Base-by-base conservation (phyloP, 2,888 invertebrate species). In the Thera obeliscata region DNA sequence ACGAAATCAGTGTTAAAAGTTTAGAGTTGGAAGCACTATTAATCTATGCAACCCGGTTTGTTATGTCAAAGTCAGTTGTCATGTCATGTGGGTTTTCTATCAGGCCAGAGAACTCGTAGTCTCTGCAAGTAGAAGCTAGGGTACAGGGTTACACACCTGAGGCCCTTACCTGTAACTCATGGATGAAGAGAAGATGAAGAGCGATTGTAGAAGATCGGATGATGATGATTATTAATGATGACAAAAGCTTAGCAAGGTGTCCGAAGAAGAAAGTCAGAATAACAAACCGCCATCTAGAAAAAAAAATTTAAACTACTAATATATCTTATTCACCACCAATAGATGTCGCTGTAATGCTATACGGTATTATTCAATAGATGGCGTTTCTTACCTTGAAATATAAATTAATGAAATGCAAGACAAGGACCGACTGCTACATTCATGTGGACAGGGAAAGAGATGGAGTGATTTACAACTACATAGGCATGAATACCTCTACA, bases 381-480 rank as follows among this genome's bases (percentile, higher is more conserved):
- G 79, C 88, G 78, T 77, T 77, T 80, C 73, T 5, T 12, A 6
- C 3, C 59, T 4, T 5, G 61, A 72, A 22, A 22, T 7, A 22
- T 22, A 22, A 67, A 57, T 74, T 86, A 86, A 85, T 85, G 81
- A 86, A 89, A 76, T 62, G 87, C 73, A 76, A 57, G 80, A 90
- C 59, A 79, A 79, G 77, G 86, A 90, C 38, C 76, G 76, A 67
- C 59, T 61, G 57, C 80, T 77, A 55, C 56, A 49, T 63, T 49
- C 38, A 43, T 6, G 3, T 36, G 43, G 46, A 11, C 73, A 57
- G 49, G 78, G 78, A 85, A 70, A 67, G 85, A 83, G 84, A 81
- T 38, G 67, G 70, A 76, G n/a, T 72, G 69, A 82, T 62, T 66
- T 74, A 86, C 86, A 68, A 85, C 80, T 80, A 86, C 86, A 86